Conservation (phyloP, 1,140 invertebrate genomes). For the Matsumurasca onukii region DNA sequence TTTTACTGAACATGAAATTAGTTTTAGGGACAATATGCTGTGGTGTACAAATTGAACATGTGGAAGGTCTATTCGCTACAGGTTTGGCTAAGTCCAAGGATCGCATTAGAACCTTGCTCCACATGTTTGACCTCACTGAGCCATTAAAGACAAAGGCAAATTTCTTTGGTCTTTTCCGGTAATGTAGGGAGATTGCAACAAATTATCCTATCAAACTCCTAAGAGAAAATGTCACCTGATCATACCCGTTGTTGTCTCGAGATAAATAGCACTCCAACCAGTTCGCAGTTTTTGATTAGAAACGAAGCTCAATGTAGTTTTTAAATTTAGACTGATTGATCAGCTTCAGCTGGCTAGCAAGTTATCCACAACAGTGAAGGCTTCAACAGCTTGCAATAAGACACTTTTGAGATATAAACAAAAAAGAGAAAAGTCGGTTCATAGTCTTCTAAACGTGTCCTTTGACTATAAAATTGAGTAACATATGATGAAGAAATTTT, state of each 20-base stretch:
- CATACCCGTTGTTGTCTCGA: slow-evolving; percentile 47
- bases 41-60: too few relatives aligned
- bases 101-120: slow-evolving; percentile 11
- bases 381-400: not conserved
- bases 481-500: slow-evolving; percentile 9
- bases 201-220: slow-evolving; percentile 39
- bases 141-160: slow-evolving; percentile 35
- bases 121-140: slow-evolving; percentile 35
- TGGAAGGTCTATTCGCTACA: slow-evolving; percentile 17
- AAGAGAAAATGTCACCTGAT: slow-evolving; percentile 45
- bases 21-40: too few relatives aligned
- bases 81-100: slow-evolving; percentile 22
- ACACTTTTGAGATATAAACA: slow-evolving; percentile 1
- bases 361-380: not conserved
- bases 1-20: too few relatives aligned
- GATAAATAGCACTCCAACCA: slow-evolving; percentile 46
- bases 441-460: not conserved
- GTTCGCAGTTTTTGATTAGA: slow-evolving; percentile 46
- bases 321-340: slow-evolving; percentile 12
- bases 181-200: slow-evolving; percentile 28
- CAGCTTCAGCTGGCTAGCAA: not conserved
- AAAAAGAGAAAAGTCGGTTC: not conserved
- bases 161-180: slow-evolving; percentile 28
- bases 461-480: slow-evolving; percentile 1
- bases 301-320: slow-evolving; percentile 40